phyloP scores from a whole-genome alignment of 2,113 vertebrate species.

The Verasper variegatus region DNA sequence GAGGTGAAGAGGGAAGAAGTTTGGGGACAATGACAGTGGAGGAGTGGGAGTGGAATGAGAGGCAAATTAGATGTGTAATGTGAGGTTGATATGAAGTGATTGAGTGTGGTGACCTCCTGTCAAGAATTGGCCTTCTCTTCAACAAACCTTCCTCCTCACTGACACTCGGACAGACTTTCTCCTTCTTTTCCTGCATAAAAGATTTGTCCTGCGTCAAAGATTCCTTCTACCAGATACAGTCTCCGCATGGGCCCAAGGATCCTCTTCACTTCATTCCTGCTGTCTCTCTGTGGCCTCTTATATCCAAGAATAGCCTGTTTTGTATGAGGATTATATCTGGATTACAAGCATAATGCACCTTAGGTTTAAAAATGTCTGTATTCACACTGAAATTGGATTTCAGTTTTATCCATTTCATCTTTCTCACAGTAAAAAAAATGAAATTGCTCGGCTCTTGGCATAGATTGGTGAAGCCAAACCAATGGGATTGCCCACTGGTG shows the following conservation, averaged over 20 bases:
- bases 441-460: background rate
- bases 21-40: conserved; percentile 23
- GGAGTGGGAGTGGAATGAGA: conserved; percentile 15
- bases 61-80: conserved; percentile 80
- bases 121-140: conserved; percentile 64
- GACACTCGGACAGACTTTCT: conserved; percentile 32
- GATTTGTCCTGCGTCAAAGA: conserved; percentile 5
- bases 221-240: conserved; percentile 20
- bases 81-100: conserved; percentile 79
- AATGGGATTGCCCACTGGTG: too few species aligned
- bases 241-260: conserved; percentile 5
- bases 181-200: conserved; percentile 11
- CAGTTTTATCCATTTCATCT: background rate
- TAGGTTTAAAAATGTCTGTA: conserved; percentile 8
- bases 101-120: conserved; percentile 79
- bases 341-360: conserved; percentile 17
- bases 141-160: conserved; percentile 57
- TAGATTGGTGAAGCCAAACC: too few species aligned
- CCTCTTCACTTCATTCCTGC: conserved; percentile 8
- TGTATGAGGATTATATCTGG: conserved; percentile 12
- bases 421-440: too few species aligned
- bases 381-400: conserved; percentile 6
- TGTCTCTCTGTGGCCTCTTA: conserved; percentile 16
- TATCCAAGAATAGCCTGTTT: conserved; percentile 11
- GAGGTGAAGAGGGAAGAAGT: conserved; percentile 17